Evolutionary conservation across 2,113 vertebrate species (phyloP), one percentile per base, ranked within the genome.

Genomic region (Nerophis lumbriciformis): DNA sequence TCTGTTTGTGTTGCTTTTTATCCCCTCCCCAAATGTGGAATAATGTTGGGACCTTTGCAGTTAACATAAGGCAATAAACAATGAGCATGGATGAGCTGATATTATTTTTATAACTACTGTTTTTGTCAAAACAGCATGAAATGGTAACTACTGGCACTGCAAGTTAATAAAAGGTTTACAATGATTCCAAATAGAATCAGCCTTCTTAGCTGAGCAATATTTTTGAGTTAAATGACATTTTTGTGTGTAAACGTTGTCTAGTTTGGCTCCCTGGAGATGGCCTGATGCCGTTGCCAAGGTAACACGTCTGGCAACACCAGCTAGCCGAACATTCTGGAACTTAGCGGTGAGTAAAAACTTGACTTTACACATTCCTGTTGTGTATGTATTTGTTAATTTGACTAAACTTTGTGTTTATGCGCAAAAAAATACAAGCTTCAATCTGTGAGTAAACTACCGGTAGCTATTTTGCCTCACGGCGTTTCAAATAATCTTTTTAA

Each of bases 81-180:
- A 0, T 8, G 71, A 63, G 63, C 73, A 58, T 38, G 54, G 59
- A 51, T 60, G 63, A 71, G 66, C 62, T 53, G 52, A 61, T 16
- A 15, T 10, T 35, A 44, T 42, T 66, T 72, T 70, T 39, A 67
- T 45, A 60, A 68, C 54, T 62, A 78, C 28, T 28, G 28, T 28
- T 78, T 75, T 76, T 68, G 72, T 78, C 73, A 77, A 60, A 71
- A 73, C 75, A 73, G 82, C 78, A 85, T 82, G 81, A 70, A 75
- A 70, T 70, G 75, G 65, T 80, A 81, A 87, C 81, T 84, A 85
- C 79, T 85, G 81, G 84, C 83, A 82, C 82, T 73, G 83, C 72
- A 69, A 67, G 73, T 74, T 48, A 85, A 89, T 83, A 81, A 86
- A 85, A 79, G 10, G 42, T 45, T 12, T 45, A 45, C 6, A 45